Evolutionary conservation across 2,113 vertebrate genomes (phyloP).

Genomic region (Seriola rivoliana): DNA sequence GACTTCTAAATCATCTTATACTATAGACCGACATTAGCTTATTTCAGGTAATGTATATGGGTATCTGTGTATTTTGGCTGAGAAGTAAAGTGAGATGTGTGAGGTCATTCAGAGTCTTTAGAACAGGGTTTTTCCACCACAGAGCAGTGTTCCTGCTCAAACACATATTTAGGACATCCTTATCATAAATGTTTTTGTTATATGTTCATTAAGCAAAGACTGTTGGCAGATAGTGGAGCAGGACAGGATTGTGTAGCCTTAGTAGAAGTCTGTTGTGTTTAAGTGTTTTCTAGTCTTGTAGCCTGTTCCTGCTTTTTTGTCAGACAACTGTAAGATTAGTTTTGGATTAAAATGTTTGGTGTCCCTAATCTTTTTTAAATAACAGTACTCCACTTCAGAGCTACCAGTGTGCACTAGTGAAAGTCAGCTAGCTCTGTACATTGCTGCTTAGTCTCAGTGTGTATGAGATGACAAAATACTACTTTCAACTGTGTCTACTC

Average conservation of each 20-base stretch:
- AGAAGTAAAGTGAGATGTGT: not conserved
- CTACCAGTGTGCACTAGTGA: not conserved
- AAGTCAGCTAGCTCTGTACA: not conserved
- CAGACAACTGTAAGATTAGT: not conserved
- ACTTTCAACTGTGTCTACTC: not conserved
- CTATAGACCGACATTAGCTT: not conserved
- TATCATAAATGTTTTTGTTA: not conserved
- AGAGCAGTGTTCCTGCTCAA: not conserved
- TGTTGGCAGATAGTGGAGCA: not conserved
- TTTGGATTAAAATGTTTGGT: not conserved
- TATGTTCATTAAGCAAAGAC: not conserved
- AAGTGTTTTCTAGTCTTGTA: not conserved
- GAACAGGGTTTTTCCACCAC: not conserved
- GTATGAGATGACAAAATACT: not conserved
- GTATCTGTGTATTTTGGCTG: not conserved
- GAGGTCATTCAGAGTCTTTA: not conserved
- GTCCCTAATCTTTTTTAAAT: not conserved
- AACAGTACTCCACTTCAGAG: not conserved
- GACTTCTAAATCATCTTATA: not conserved
- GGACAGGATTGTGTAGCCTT: not conserved
- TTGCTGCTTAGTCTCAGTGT: not conserved
- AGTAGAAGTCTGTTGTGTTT: not conserved
- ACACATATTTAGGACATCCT: not conserved
- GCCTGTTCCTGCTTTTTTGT: not conserved
- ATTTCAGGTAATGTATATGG: not conserved